These are phyloP conservation scores for Megalurothrips usitatus DNA, from an alignment of 2,888 invertebrate genomes.

Conservation along the genomic window DNA sequence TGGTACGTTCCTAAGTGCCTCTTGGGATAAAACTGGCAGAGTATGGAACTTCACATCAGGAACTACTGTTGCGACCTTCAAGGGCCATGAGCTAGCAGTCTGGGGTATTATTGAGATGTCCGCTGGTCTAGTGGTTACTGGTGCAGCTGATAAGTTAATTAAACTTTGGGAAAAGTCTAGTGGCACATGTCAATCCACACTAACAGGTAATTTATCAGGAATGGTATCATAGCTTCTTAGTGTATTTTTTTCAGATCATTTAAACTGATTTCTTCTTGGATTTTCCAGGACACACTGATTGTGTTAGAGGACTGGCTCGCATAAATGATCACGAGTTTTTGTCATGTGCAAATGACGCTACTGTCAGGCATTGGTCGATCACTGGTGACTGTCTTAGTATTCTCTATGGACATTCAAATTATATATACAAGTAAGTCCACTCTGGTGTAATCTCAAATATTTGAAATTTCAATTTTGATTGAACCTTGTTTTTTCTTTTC, in stretches of 20 bases:
- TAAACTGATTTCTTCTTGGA: neutral
- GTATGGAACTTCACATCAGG: slow-evolving; percentile 65
- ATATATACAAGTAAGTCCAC: slow-evolving; percentile 66
- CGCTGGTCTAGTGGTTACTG: slow-evolving; percentile 66
- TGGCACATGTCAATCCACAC: slow-evolving; percentile 60
- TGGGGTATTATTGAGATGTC: slow-evolving; percentile 68
- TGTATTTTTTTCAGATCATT: neutral
- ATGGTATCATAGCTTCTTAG: slow-evolving; percentile 23
- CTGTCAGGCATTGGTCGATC: slow-evolving; percentile 77
- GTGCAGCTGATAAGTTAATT: slow-evolving; percentile 88
- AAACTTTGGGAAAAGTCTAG: slow-evolving; percentile 68
- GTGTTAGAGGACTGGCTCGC: slow-evolving; percentile 75
- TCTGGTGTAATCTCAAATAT: slow-evolving; percentile 29
- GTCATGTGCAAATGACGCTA: slow-evolving; percentile 89
- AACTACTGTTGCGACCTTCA: slow-evolving; percentile 52
- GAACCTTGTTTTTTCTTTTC: neutral
- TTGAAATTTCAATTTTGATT: neutral
- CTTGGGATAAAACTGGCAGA: slow-evolving; percentile 88
- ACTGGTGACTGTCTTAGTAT: slow-evolving; percentile 71
- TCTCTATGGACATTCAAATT: slow-evolving; percentile 80
- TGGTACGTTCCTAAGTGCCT: slow-evolving; percentile 71
- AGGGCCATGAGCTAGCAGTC: slow-evolving; percentile 76
- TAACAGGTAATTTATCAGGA: slow-evolving; percentile 53
- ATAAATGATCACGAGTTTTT: slow-evolving; percentile 70
- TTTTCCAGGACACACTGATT: slow-evolving; percentile 78